Percentiles rank a stretch among this genome's conserved stretches.
Evolutionary conservation across 2,113 vertebrate species (phyloP).

Genomic region (Apteryx mantelli): DNA sequence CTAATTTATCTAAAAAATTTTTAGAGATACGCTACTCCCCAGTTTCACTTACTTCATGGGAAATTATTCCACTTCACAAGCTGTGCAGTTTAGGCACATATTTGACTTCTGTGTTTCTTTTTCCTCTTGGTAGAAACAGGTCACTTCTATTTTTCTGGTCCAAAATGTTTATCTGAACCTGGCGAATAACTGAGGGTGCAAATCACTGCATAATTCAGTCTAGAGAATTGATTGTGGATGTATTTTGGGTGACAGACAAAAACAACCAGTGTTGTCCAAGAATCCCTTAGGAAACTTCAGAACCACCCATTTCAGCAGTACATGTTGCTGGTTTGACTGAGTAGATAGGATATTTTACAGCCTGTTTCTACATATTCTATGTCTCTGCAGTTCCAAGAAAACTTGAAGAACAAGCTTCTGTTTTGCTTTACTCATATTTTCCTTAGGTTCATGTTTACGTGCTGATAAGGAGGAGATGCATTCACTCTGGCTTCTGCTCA

Average conservation of each 20-base stretch:
- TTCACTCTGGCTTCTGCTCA: neutral
- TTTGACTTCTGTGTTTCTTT: neutral
- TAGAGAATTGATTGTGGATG: neutral
- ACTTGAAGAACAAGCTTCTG: neutral
- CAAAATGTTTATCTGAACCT: neutral
- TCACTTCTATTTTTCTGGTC: neutral
- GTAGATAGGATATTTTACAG: neutral
- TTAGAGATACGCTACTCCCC: neutral
- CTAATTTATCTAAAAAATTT: neutral
- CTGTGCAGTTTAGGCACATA: neutral
- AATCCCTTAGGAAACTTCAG: neutral
- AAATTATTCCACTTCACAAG: neutral
- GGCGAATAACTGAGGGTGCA: neutral
- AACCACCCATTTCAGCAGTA: neutral
- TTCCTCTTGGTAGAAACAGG: neutral
- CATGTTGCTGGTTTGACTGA: neutral
- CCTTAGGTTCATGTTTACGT: neutral
- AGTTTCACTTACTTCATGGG: neutral
- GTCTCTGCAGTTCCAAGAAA: neutral
- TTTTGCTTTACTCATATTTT: neutral
- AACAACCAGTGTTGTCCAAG: neutral
- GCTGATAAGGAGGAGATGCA: neutral
- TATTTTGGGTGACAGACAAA: neutral
- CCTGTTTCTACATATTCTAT: neutral
- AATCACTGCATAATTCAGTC: neutral